These are phyloP conservation scores for Oscheius sp. DNA, from an alignment of 2,888 invertebrate genomes.

Conservation along the genomic window DNA sequence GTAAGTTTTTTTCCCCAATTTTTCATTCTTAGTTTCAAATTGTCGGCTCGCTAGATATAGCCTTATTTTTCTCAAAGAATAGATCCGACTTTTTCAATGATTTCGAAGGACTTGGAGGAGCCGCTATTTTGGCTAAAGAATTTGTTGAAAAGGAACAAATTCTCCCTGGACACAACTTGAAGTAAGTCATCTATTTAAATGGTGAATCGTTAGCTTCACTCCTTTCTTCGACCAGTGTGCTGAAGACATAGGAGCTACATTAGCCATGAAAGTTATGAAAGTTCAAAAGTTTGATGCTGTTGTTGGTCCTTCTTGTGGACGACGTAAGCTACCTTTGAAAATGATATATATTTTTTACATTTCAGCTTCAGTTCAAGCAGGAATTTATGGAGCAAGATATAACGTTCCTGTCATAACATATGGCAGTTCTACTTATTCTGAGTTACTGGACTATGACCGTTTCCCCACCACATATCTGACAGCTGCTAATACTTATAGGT, in stretches of 20 bases:
- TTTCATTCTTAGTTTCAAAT: too few relatives aligned
- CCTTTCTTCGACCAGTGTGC: slow-evolving; percentile 11
- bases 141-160: background rate
- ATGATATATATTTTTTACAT: background rate
- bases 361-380: background rate
- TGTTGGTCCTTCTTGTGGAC: slow-evolving; percentile 11
- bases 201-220: slow-evolving; percentile 1
- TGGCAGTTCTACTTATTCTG: slow-evolving; percentile 8
- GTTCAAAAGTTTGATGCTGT: background rate
- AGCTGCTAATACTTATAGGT: slow-evolving; percentile 2
- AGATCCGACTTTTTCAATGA: slow-evolving; percentile 3
- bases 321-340: background rate
- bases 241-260: background rate
- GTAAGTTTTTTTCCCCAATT: too few relatives aligned
- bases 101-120: slow-evolving; percentile 15
- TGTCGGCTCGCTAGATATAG: slow-evolving; percentile 8
- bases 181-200: background rate
- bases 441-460: background rate
- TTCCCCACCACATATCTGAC: slow-evolving; percentile 2
- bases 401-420: slow-evolving; percentile 11
- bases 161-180: background rate
- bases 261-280: background rate
- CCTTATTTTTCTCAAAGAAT: background rate
- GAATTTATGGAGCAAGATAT: background rate
- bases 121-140: slow-evolving; percentile 8